Base-by-base conservation (phyloP, 2,113 vertebrate species). In the Cichladusa arquata region DNA sequence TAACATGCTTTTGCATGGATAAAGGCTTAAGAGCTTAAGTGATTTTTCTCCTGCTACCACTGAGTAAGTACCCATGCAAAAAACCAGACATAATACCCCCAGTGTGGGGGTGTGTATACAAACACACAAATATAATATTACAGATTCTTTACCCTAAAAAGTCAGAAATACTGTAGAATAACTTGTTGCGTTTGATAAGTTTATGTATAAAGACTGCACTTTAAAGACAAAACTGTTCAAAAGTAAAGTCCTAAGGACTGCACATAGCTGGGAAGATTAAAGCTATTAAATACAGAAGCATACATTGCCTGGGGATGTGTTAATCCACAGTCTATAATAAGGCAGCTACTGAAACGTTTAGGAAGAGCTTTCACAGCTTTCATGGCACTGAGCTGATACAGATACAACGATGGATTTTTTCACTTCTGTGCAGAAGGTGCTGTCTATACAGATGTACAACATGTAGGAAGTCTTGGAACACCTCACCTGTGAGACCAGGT, bases 291-390 rank as follows among this genome's bases (percentile, higher is more conserved):
- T 36, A 61, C 57, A 85, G 45, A 94, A 53, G 40, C 44, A 79
- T 60, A 61, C 54, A 24, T 48, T 92, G 85, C 50, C 64, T 6
- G 7, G 73, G 33, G 53, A 72, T 90, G 66, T 65, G 74, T 69
- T 95, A 94, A 80, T 66, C 62, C 8, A 1, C 0, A 0, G 26
- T 44, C 74, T 93, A 12, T 58, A 85, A 88, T 53, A 82, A 90
- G 79, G 79, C 60, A 94, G 19, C 71, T 86, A 73, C 53, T 42
- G 38, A 38, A 80, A 53, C 0, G 6, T 11, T 83, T 64, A 90
- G 44, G n/a, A 86, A 78, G 33, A 70, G 51, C 40, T 88, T 92
- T 83, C 82, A 73, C 34, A 86, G 74, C 67, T 92, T 83, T 28
- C 19, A 13, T 2, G 8, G 67, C 58, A 78, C 54, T 82, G 8